phyloP scores from a whole-genome alignment of 35 echinoderm and acorn worm species.

The Lytechinus variegatus region DNA sequence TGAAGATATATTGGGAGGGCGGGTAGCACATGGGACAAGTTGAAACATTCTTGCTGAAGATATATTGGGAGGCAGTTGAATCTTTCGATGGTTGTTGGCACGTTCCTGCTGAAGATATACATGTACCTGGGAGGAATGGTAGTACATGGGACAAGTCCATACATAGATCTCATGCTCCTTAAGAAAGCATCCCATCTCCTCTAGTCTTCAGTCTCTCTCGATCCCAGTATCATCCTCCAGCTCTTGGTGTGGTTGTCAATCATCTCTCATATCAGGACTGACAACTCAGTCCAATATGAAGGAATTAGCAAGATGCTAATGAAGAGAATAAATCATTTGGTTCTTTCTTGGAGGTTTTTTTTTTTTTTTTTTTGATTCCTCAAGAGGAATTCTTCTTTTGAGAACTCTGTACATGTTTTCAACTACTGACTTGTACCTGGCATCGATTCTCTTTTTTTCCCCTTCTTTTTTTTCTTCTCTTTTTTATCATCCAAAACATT shows the following conservation, averaged over 20 bases:
- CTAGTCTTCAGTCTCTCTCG: neutral
- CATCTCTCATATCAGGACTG: neutral
- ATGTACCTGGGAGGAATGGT: neutral
- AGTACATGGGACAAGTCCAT: neutral
- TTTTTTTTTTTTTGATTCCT: neutral
- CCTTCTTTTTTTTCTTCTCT: neutral
- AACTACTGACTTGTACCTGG: neutral
- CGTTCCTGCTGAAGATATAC: neutral
- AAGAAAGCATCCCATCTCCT: neutral
- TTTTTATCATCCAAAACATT: neutral
- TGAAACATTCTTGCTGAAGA: neutral
- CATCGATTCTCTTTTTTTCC: neutral
- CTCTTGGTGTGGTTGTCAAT: neutral
- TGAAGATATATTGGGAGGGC: neutral
- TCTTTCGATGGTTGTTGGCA: neutral
- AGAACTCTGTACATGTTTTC: constrained; percentile 18
- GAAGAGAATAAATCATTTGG: neutral
- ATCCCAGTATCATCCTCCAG: neutral
- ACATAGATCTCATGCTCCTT: neutral
- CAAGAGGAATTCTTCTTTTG: neutral
- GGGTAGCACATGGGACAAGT: neutral
- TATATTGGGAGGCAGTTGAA: neutral
- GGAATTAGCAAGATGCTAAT: neutral
- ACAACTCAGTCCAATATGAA: neutral
- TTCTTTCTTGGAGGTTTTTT: constrained; percentile 4